Percentiles rank a stretch among this genome's conserved stretches.
Evolutionary conservation across 2,113 vertebrate genomes (phyloP).

Genomic region (Lampris incognitus): DNA sequence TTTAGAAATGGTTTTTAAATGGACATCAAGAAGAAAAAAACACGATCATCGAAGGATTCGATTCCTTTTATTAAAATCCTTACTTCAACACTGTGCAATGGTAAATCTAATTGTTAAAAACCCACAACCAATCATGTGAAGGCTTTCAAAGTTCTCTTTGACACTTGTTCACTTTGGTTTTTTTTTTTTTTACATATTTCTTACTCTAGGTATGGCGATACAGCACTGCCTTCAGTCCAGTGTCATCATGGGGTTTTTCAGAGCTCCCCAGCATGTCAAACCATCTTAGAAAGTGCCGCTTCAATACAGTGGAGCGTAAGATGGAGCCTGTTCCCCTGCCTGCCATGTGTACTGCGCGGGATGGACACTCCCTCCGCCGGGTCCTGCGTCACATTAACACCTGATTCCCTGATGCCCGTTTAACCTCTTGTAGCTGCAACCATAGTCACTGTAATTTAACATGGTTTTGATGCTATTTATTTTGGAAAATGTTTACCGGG

Average conservation of each 20-base stretch:
- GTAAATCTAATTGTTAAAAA: no score
- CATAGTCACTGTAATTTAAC: constrained; percentile 84
- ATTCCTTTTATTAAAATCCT: no score
- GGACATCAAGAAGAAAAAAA: no score
- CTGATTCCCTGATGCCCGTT: constrained; percentile 72
- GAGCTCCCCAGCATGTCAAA: constrained; percentile 96
- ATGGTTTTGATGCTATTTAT: constrained; percentile 78
- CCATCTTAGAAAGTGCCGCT: constrained; percentile 94
- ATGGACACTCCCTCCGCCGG: constrained; percentile 87
- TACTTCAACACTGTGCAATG: no score
- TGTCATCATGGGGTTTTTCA: constrained; percentile 92
- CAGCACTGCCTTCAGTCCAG: constrained; percentile 95
- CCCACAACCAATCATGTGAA: no score
- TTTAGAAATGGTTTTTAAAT: no score
- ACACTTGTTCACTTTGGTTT: not conserved
- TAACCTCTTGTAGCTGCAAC: constrained; percentile 80
- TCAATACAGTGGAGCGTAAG: constrained; percentile 89
- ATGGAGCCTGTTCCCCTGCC: constrained; percentile 94
- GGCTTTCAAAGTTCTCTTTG: not conserved
- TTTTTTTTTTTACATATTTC: not conserved
- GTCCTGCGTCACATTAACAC: constrained; percentile 84
- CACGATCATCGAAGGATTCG: no score
- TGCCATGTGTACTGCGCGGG: constrained; percentile 93
- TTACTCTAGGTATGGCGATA: constrained; percentile 93
- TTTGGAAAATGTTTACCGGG: constrained; percentile 80